Evolutionary conservation across 2,888 invertebrate genomes (phyloP).

Genomic region (Luffia ferchaultella): DNA sequence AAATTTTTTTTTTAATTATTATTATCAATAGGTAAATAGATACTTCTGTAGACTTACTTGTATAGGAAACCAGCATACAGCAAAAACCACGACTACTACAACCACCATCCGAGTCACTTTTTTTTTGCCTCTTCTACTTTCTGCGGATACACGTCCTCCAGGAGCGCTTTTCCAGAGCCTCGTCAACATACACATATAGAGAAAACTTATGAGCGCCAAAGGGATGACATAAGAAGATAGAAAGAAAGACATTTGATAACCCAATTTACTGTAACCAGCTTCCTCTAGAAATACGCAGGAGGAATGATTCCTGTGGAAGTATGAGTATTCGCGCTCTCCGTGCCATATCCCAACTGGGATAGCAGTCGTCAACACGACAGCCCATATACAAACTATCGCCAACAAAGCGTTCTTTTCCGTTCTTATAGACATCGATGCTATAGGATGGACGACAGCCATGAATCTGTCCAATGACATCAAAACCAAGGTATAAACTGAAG

Average conservation of each 20-base stretch:
- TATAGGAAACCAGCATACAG: conserved; percentile 94
- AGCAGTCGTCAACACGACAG: conserved; percentile 79
- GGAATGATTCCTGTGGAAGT: conserved; percentile 69
- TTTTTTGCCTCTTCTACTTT: conserved; percentile 83
- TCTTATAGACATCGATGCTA: conserved; percentile 85
- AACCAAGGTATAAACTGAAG: conserved; percentile 92
- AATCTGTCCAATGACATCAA: conserved; percentile 93
- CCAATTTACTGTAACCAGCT: conserved; percentile 67
- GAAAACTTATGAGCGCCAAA: conserved; percentile 81
- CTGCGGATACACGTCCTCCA: conserved; percentile 82
- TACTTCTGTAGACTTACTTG: conserved; percentile 78
- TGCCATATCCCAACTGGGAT: conserved; percentile 81
- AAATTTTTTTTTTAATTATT: no score
- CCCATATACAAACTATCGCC: conserved; percentile 83
- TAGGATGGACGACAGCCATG: conserved; percentile 93
- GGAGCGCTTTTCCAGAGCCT: conserved; percentile 86
- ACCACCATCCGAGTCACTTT: conserved; percentile 93
- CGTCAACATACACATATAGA: conserved; percentile 90
- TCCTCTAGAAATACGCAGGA: conserved; percentile 74
- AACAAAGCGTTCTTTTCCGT: conserved; percentile 83
- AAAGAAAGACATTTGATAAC: conserved; percentile 84
- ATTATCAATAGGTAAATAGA: no score
- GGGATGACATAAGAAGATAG: conserved; percentile 90
- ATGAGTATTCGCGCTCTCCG: conserved; percentile 74
- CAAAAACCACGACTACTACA: conserved; percentile 90